Base-by-base conservation (phyloP, 1,140 invertebrate species). In the Nephotettix cincticeps region DNA sequence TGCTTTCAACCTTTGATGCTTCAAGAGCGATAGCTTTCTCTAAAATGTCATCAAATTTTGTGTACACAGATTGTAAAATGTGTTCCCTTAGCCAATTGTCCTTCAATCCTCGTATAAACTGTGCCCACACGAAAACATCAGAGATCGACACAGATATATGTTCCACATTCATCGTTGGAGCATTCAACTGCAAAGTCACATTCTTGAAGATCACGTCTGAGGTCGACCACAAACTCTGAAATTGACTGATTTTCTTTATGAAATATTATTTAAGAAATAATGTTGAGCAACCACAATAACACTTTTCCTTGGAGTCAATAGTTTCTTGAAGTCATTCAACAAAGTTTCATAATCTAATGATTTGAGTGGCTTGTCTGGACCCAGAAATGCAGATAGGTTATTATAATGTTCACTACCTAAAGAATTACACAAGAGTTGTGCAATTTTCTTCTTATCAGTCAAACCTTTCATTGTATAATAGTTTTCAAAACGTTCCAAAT, bases 91-190 rank as follows among this genome's bases (percentile, higher is more conserved):
- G 13, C 6, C 9, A 54, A 21, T 21, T 54, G 61, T 77, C 75
- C 64, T 21, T 70, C 0, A 78, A 63, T 45, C 77, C 77, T 63
- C 78, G 71, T 11, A 78, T 75, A 67, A 78, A 79, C 64, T 79
- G 76, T 6, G 76, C 74, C 67, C 75, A 71, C 1, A 78, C 58
- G 65, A 78, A 75, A 47, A 71, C 74, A 30, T 78, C 75, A 13
- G 75, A 58, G 19, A 75, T 71, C 27, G 75, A 75, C n/a, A n/a
- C n/a, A n/a, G n/a, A n/a, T n/a, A n/a, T n/a, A n/a, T n/a, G n/a
- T n/a, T n/a, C 14, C 19, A 4, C 69, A 70, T 29, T 72, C 73
- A 19, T 65, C 23, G 21, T 71, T 75, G 3, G 4, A 40, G 25
- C 72, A 43, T n/a, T 43, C n/a, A 43, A n/a, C n/a, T 11, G 9